Conservation (phyloP, 1,140 invertebrate species). For the Megalopta genalis region DNA sequence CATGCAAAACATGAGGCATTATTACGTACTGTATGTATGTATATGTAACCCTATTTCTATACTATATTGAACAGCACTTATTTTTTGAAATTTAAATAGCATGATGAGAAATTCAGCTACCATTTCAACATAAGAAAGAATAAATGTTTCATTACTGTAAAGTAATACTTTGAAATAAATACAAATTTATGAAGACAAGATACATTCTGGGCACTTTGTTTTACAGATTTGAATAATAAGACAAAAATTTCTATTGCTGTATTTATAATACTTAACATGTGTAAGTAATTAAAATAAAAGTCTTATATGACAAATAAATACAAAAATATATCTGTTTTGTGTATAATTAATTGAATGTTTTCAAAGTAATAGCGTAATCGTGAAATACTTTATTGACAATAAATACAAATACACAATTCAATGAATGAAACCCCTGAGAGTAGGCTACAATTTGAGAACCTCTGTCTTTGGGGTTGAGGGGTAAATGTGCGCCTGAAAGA, state of each 20-base stretch:
- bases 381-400: not conserved
- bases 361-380: not conserved
- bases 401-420: not conserved
- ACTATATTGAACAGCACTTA: not conserved
- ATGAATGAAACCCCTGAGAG: not conserved
- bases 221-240: not conserved
- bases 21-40: no score
- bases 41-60: conserved; percentile 22
- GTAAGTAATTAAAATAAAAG: not conserved
- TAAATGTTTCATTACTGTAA: no score
- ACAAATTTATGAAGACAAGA: not conserved
- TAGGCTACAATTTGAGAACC: conserved; percentile 21
- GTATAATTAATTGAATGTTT: not conserved
- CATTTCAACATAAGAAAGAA: no score
- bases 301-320: not conserved
- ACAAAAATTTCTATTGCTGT: no score
- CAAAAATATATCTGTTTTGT: not conserved
- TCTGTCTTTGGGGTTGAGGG: conserved; percentile 12
- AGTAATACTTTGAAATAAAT: no score
- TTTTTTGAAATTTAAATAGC: not conserved
- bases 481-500: conserved; percentile 58
- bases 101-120: no score
- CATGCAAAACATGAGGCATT: no score
- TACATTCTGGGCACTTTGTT: not conserved
- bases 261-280: no score